Conservation (phyloP, 2,888 invertebrate species). For the Ochropleura leucogaster region DNA sequence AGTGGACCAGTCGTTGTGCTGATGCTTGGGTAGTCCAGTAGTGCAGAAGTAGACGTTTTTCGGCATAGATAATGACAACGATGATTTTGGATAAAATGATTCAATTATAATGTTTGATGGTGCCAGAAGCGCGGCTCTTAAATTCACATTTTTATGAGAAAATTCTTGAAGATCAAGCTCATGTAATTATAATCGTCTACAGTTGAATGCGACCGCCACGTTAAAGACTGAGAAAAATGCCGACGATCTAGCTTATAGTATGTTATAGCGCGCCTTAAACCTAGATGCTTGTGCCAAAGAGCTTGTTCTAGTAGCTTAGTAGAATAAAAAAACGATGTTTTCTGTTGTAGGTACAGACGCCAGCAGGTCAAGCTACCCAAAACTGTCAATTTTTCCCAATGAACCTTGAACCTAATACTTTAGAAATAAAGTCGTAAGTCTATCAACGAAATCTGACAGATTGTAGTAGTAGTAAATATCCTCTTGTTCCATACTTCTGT, state of each 20-base stretch:
- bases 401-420: no score
- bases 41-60: neutral
- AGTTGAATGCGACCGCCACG: neutral
- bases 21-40: no score
- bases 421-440: no score
- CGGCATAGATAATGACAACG: no score
- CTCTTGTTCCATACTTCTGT: no score
- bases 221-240: neutral
- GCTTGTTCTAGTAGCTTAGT: neutral
- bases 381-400: no score
- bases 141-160: neutral
- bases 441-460: no score
- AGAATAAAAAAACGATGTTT: neutral
- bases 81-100: neutral
- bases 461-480: no score
- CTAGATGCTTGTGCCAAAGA: slow-evolving; percentile 5
- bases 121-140: neutral
- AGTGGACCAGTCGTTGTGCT: neutral
- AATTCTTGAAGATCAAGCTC: neutral
- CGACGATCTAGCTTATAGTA: neutral
- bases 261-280: neutral
- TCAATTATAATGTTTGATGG: neutral
- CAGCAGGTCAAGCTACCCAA: no score
- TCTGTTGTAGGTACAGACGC: neutral
- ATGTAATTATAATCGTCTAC: neutral